Conservation (phyloP, 1,140 invertebrate species). For the Calosoma granatense region DNA sequence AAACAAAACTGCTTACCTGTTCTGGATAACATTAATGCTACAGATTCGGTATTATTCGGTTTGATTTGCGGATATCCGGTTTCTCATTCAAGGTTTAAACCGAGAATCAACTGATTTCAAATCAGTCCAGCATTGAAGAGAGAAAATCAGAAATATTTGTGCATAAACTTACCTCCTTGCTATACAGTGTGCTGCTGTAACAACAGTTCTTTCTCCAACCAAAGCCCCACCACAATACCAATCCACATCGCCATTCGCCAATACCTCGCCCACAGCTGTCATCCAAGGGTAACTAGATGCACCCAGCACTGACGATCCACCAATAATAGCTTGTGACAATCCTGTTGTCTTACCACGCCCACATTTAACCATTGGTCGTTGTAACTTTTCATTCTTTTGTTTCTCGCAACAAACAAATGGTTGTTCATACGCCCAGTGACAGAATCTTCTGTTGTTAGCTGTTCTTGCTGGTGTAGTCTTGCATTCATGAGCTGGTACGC, state of each 20-base stretch:
- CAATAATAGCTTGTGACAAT: neutral
- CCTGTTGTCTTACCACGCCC: neutral
- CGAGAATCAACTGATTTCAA: no score
- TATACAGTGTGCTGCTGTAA: neutral
- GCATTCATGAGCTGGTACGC: neutral
- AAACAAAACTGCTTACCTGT: no score
- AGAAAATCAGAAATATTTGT: neutral
- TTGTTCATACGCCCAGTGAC: neutral
- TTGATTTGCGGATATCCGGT: no score
- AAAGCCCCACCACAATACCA: constrained; percentile 2
- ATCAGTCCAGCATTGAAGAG: no score
- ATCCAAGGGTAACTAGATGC: neutral
- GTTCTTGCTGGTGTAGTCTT: neutral
- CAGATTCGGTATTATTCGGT: no score
- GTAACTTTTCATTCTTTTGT: neutral
- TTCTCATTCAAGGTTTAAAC: no score
- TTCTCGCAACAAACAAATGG: neutral
- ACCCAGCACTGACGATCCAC: neutral
- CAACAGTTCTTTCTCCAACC: neutral
- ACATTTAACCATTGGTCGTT: neutral
- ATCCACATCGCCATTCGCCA: neutral
- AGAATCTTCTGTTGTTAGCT: neutral
- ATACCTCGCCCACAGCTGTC: neutral
- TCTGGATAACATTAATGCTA: no score
- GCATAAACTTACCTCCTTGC: constrained; percentile 1